A percentile compares a stretch with the other conserved stretches of the same genome.
Evolutionary conservation across 2,888 invertebrate genomes (phyloP).

Genomic region (Mythimna loreyi): DNA sequence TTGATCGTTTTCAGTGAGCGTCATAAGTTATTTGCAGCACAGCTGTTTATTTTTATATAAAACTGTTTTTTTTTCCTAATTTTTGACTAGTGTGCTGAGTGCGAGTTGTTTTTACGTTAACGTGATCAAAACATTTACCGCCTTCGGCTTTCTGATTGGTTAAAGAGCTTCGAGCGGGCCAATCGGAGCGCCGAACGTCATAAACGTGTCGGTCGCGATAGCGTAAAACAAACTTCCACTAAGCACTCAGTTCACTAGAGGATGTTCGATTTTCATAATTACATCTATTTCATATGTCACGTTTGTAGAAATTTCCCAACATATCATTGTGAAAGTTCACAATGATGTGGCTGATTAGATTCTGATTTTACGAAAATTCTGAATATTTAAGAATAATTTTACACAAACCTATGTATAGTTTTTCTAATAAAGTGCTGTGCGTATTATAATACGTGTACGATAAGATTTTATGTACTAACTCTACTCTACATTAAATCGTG

Average conservation of each 20-base stretch:
- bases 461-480: background rate
- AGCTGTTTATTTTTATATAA: background rate
- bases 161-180: too few relatives aligned
- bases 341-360: background rate
- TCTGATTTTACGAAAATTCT: background rate
- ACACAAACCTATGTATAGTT: background rate
- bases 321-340: too few relatives aligned
- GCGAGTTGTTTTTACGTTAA: too few relatives aligned
- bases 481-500: background rate
- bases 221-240: too few relatives aligned
- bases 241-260: slow-evolving; percentile 3
- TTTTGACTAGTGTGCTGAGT: too few relatives aligned
- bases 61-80: background rate
- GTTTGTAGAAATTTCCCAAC: background rate
- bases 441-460: background rate
- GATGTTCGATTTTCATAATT: background rate
- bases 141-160: too few relatives aligned
- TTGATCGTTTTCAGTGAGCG: background rate
- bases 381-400: slow-evolving; percentile 4
- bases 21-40: background rate
- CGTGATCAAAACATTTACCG: too few relatives aligned
- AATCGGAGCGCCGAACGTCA: too few relatives aligned
- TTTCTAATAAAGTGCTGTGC: background rate
- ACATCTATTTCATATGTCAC: too few relatives aligned
- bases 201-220: too few relatives aligned